Evolutionary conservation across 2,797 vertebrate species (phyloP), one percentile per base, ranked within the genome.

Genomic region (Bradypodion pumilum): DNA sequence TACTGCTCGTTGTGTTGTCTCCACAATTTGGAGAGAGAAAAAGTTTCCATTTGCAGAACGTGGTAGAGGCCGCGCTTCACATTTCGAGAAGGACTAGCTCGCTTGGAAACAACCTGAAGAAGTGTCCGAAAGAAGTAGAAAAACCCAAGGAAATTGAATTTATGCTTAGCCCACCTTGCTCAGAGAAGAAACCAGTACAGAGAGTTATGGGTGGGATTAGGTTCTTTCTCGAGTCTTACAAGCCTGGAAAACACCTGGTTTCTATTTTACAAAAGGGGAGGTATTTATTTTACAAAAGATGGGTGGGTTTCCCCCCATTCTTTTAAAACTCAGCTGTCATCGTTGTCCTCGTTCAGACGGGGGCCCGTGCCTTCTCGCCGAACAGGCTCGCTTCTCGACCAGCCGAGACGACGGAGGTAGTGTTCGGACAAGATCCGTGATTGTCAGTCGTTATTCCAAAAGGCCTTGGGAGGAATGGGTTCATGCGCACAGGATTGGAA

Each of bases 391-490:
- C 56, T 29, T 56, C 2, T n/a, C 1, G 19, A 7, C 37, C 52
- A 35, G 25, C 44, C 21, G 25, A 59, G 89, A 86, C 19, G 29
- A 66, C 90, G 72, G 94, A 94, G 94, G 93, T 93, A 94, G 92
- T 60, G 74, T 81, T 6, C 0, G 74, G 84, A 49, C 76, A 74
- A 21, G 60, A 66, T 70, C 74, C 37, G 56, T 87, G 90, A 92
- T 91, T 92, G 78, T 92, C 90, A 1, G 0, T 0, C 1, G 78
- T 32, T 13, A 56, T 74, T n/a, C n/a, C n/a, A n/a, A n/a, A n/a
- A n/a, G n/a, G n/a, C n/a, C n/a, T n/a, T n/a, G n/a, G n/a, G n/a
- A n/a, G n/a, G n/a, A n/a, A n/a, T n/a, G n/a, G n/a, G n/a, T n/a
- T n/a, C n/a, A n/a, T n/a, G n/a, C n/a, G n/a, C 23, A 9, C 23